Evolutionary conservation across 2,797 vertebrate species (phyloP), one percentile per base, ranked within the genome.

Genomic region (Sebastes taczanowskii): DNA sequence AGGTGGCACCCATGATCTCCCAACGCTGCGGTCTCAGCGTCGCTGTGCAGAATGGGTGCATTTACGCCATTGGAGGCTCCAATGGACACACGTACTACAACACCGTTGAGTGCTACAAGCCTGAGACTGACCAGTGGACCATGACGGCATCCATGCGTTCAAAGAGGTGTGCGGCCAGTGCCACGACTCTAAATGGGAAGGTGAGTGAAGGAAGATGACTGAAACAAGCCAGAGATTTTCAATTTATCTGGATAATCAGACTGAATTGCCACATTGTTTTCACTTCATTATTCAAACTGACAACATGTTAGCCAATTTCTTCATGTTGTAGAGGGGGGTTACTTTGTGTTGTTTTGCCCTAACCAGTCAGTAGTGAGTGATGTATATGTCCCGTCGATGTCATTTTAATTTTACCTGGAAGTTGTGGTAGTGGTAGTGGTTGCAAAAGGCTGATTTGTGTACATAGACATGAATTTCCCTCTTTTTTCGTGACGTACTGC

Each of bases 1-100:
- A 96, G 81, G 95, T 96, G n/a, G 94, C 96, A 0, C 94, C 95
- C 25, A 97, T 97, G 96, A 94, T 97, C 78, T 92, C 71, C 0
- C 84, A 87, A 16, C 95, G 96, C 38, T 96, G 96, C 88, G 96
- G 96, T 0, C 91, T 97, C 59, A 97, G 97, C 0, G 94, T 97
- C 30, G 77, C 93, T 0, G 92, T 96, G 11, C 92, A 96, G 63
- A 78, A 95, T 22, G 86, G 93, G 29, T 92, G 91, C 58, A 95
- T 97, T 84, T 97, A 97, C 0, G 96, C 96, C 81, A 95, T 97
- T 92, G 97, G 97, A 16, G 96, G 97, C n/a, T 96, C 91, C 29
- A 94, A 95, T 0, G 95, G 96, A 20, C 85, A 93, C 0, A 46
- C 20, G 22, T 90, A 88, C 6, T 94, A 95, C 29, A 96, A 93